phyloP scores from a whole-genome alignment of 2,888 invertebrate species.

The Meiosimyza decipiens region DNA sequence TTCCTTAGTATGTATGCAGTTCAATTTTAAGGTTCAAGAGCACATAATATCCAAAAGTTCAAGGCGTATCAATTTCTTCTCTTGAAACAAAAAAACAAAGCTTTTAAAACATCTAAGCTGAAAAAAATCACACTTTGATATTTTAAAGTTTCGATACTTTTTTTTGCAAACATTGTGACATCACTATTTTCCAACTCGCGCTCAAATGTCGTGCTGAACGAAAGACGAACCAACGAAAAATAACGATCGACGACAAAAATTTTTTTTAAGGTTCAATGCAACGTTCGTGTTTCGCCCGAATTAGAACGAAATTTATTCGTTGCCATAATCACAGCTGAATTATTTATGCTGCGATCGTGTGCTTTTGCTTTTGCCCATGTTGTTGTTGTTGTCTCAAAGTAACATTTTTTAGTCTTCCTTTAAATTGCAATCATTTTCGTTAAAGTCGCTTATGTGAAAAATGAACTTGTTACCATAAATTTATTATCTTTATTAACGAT shows the following conservation, averaged over 20 bases:
- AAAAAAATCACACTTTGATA: no score
- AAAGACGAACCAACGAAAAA: neutral
- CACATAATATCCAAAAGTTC: no score
- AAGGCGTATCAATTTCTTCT: no score
- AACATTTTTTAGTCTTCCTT: conserved; percentile 8
- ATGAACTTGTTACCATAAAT: conserved; percentile 28
- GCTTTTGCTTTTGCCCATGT: conserved; percentile 8
- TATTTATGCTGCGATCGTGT: conserved; percentile 50
- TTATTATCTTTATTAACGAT: conserved; percentile 24
- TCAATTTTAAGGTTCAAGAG: no score
- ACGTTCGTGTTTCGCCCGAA: conserved; percentile 52
- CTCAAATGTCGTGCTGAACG: conserved; percentile 29
- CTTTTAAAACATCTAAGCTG: no score
- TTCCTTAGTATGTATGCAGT: no score
- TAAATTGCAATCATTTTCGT: conserved; percentile 34
- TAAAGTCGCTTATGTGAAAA: neutral
- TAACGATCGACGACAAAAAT: conserved; percentile 28
- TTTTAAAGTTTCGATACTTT: no score
- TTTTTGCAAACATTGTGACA: no score
- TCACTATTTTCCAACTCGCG: no score
- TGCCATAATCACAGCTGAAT: conserved; percentile 53
- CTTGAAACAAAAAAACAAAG: no score
- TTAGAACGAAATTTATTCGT: conserved; percentile 54
- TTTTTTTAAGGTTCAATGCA: conserved; percentile 4
- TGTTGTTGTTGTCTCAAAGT: conserved; percentile 8